Evolutionary conservation across 2,888 invertebrate species (phyloP), one percentile per base, ranked within the genome.

Genomic region (Luffia ferchaultella): DNA sequence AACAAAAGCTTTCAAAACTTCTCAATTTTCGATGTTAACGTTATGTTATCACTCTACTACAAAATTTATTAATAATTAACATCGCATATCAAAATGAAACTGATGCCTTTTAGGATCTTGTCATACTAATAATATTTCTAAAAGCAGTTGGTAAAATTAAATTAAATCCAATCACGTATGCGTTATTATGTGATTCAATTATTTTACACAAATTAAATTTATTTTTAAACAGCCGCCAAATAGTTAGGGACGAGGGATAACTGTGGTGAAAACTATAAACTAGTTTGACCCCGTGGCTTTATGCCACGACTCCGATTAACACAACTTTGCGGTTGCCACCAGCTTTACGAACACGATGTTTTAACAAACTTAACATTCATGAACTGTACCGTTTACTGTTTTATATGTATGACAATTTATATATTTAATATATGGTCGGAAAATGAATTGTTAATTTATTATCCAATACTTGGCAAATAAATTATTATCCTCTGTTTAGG

Each of bases 251-350:
- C 65, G 60, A 63, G 70, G 69, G 69, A 66, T 64, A 62, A 58
- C 60, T 51, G 64, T 62, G 66, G 65, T 69, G 67, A 63, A 65
- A 64, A 69, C 67, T 68, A 58, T 57, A 67, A 65, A 73, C 68
- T 73, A 73, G 68, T 72, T 71, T 63, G 63, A 67, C 66, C 61
- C 56, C 54, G 54, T 55, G 55, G 56, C 53, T 60, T 30, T 30
- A 12, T 64, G 62, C 64, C 57, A 60, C 63, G 62, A 61, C 66
- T 71, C 68, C 76, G 75, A 77, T 76, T 77, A 74, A 73, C 74
- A 64, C 73, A 78, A 77, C 67, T 76, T 78, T 70, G 62, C 58
- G 65, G 62, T 59, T 59, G 15, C 18, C 2, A 42, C 42, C 18
- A 43, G 40, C 49, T 49, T 43, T 42, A 43, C 20, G 15, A 20